phyloP scores from a whole-genome alignment of 1,140 invertebrate genomes.

The Drosophila orosa region DNA sequence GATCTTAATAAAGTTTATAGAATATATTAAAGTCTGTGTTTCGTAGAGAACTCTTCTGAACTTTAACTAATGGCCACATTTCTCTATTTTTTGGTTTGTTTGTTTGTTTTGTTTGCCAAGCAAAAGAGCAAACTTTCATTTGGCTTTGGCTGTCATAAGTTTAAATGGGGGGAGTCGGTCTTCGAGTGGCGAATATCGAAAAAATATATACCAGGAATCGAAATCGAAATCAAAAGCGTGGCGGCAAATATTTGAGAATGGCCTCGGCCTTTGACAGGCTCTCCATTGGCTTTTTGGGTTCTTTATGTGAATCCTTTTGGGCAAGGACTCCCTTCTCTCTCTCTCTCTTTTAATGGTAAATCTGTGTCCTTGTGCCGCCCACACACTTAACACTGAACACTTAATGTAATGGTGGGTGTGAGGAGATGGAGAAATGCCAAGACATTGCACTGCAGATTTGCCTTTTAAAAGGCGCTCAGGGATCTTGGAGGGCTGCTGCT shows the following conservation, averaged over 20 bases:
- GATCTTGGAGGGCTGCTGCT: constrained; percentile 21
- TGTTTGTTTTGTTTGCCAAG: constrained; percentile 51
- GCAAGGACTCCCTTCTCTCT: neutral
- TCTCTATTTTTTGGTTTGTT: constrained; percentile 34
- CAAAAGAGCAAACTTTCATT: constrained; percentile 65
- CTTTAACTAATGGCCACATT: constrained; percentile 65
- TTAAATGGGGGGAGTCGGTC: constrained; percentile 57
- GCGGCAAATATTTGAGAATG: constrained; percentile 49
- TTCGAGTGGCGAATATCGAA: constrained; percentile 26
- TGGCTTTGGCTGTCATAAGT: constrained; percentile 68
- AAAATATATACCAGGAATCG: constrained; percentile 3
- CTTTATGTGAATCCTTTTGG: constrained; percentile 8
- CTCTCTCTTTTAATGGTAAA: constrained; percentile 12
- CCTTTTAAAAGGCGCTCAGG: constrained; percentile 70
- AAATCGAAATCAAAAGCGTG: constrained; percentile 10
- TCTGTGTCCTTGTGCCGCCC: constrained; percentile 24
- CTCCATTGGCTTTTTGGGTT: neutral
- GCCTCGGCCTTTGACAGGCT: constrained; percentile 4
- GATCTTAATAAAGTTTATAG: neutral
- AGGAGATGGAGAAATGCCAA: constrained; percentile 47
- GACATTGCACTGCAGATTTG: constrained; percentile 69
- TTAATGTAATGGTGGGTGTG: constrained; percentile 35
- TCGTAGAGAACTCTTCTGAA: constrained; percentile 5
- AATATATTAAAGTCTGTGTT: too few relatives aligned
- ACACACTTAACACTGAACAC: constrained; percentile 58